Conservation (phyloP, 2,888 invertebrate genomes). For the Lysandra coridon region DNA sequence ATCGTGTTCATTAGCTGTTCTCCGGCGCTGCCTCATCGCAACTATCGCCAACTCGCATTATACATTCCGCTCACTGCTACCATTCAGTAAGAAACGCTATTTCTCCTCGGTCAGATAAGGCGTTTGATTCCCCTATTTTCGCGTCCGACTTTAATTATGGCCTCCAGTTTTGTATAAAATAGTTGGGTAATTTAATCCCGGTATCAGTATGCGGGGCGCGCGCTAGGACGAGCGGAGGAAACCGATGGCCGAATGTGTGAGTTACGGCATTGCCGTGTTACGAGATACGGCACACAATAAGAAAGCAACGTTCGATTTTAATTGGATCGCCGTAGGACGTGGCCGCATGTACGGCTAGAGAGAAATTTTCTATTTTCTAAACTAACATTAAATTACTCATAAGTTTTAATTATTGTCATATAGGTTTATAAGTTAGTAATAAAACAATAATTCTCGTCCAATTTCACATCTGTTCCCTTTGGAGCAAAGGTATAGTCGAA, state of each 20-base stretch:
- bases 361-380: not conserved
- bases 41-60: constrained; percentile 71
- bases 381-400: no score
- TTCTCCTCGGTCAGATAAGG: constrained; percentile 78
- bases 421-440: no score
- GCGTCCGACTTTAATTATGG: constrained; percentile 78
- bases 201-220: constrained; percentile 72
- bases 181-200: constrained; percentile 79
- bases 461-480: not conserved
- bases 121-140: constrained; percentile 79
- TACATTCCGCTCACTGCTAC: constrained; percentile 79
- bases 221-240: constrained; percentile 51
- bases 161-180: constrained; percentile 79
- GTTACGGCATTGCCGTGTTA: no score
- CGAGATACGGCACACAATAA: constrained; percentile 1
- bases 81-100: constrained; percentile 78
- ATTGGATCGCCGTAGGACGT: constrained; percentile 32
- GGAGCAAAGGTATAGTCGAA: not conserved
- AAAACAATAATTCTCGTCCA: not conserved
- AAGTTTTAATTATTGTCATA: no score
- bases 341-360: not conserved
- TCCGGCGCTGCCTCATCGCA: constrained; percentile 42
- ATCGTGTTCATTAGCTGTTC: constrained; percentile 66
- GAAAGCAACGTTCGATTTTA: constrained; percentile 14
- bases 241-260: constrained; percentile 43